Base-by-base conservation (phyloP, 2,113 vertebrate genomes). In the Microtus pennsylvanicus region DNA sequence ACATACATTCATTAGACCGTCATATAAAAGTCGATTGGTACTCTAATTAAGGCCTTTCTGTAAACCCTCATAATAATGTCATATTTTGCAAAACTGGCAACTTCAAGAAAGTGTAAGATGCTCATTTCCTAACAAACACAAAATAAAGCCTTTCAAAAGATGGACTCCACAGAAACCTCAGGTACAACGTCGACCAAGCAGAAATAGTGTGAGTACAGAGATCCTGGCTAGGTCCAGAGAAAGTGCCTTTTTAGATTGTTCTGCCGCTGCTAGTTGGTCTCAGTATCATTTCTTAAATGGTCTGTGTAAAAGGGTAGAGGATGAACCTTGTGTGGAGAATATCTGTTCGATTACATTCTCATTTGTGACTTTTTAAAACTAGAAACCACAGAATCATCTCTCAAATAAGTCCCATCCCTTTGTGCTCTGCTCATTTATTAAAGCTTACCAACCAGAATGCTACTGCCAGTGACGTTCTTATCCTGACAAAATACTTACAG, bases 221-320 rank as follows among this genome's bases (percentile, higher is more conserved):
- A 87, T 91, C 87, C 83, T 80, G 94, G 74, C 75, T 91, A 77
- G 55, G 69, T 87, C 47, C 22, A 89, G 82, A 74, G 91, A 52
- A 87, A 94, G 95, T 55, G 88, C 86, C 75, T 61, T 89, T 85
- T 85, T 22, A 19, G 86, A 93, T 94, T 96, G 75, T 92, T 96
- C 89, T 87, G 55, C 72, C 35, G 87, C 72, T 96, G 85, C 86
- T 89, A 94, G 24, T 78, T 77, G 94, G 82, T 94, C 91, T 95
- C 70, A 76, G 86, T 72, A 92, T 91, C 89, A 93, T 47, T 90
- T 97, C 96, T 97, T 92, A 97, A 97, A 96, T 77, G 93, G 92
- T 82, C 74, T 70, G 47, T 94, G 93, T 76, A 78, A 97, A 96
- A 97, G 93, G 93, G 78, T 83, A 81, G 58, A 81, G n/a, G 89